A percentile compares a stretch with the other conserved stretches of the same genome.
Evolutionary conservation across 2,797 vertebrate species (phyloP).

Genomic region (Myotis pilosus): DNA sequence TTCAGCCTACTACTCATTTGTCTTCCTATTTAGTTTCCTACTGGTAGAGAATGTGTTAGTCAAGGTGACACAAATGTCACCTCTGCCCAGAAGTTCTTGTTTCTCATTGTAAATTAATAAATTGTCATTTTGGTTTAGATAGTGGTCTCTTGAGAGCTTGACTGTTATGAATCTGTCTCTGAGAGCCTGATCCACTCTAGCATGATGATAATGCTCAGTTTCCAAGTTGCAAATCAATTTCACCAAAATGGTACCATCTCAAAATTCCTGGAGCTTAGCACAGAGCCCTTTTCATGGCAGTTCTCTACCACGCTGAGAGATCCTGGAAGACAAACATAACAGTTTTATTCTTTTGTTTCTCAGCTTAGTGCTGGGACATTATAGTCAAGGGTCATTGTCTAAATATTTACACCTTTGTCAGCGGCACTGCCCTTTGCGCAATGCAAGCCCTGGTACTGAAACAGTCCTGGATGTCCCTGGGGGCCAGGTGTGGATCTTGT

Average conservation of each 20-base stretch:
- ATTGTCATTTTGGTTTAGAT: background rate
- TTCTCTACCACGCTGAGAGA: background rate
- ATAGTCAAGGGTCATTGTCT: background rate
- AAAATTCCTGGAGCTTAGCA: background rate
- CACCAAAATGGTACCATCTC: background rate
- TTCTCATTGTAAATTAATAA: slow-evolving; percentile 33
- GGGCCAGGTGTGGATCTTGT: background rate
- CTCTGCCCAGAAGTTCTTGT: slow-evolving; percentile 35
- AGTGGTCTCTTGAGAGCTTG: background rate
- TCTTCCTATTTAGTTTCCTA: slow-evolving; percentile 42
- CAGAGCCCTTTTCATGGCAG: background rate
- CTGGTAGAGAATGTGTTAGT: background rate
- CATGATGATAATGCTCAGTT: background rate
- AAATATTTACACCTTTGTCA: background rate
- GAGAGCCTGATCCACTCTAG: background rate
- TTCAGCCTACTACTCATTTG: background rate
- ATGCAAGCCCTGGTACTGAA: background rate
- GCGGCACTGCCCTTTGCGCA: background rate
- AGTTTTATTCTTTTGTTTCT: background rate
- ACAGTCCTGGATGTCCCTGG: background rate
- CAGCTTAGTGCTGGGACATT: background rate
- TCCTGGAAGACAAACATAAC: background rate
- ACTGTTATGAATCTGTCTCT: background rate
- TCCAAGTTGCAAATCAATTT: slow-evolving; percentile 16
- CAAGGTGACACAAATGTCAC: slow-evolving; percentile 47